Percentiles rank a stretch among this genome's conserved stretches.
Evolutionary conservation across 2,797 vertebrate species (phyloP).

Genomic region (Cryptoblepharus egeriae): DNA sequence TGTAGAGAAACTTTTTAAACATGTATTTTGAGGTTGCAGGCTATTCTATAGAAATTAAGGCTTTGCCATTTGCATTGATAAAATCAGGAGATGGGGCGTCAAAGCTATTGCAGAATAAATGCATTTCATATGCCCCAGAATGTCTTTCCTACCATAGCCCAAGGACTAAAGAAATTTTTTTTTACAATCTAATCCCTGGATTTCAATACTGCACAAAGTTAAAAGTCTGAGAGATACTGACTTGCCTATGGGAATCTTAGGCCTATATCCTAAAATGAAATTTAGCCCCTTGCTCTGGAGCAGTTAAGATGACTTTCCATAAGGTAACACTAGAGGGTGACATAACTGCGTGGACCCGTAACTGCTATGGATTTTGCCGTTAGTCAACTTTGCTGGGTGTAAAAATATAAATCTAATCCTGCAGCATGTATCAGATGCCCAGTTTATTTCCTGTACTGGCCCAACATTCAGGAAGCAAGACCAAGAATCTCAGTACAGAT

Average conservation of each 20-base stretch:
- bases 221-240: background rate
- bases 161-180: background rate
- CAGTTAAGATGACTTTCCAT: no score
- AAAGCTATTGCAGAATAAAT: background rate
- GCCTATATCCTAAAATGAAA: no score
- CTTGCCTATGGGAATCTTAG: no score
- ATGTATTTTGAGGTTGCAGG: background rate
- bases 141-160: background rate
- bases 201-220: background rate
- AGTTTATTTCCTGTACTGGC: background rate
- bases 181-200: background rate
- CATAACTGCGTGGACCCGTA: no score
- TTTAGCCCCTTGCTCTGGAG: no score
- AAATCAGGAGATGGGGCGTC: background rate
- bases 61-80: no score
- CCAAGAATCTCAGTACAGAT: no score
- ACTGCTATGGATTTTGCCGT: no score
- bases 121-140: background rate
- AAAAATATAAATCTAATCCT: background rate
- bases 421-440: background rate
- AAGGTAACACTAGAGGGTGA: no score
- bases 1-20: background rate
- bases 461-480: background rate
- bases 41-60: background rate
- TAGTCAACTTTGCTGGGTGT: background rate